Percentiles rank a stretch among this genome's conserved stretches.
Conservation (phyloP, 2,113 vertebrate species). For the Nothobranchius furzeri region DNA sequence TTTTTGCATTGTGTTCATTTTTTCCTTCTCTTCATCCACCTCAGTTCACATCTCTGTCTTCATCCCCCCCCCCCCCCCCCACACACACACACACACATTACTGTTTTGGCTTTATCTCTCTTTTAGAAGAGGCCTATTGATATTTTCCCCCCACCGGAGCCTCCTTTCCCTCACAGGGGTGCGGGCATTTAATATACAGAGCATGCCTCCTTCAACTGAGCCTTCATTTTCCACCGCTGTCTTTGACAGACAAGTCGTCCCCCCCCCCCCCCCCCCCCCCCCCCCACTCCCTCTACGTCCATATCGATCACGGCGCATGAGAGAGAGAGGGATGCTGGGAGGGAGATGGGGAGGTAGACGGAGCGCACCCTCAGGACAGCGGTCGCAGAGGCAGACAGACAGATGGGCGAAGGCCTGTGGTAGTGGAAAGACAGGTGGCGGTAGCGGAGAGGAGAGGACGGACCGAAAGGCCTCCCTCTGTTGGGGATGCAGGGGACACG, state of each 20-base stretch:
- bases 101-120: conserved; percentile 64
- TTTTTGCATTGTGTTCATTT: conserved; percentile 20
- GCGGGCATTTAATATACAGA: conserved; percentile 79
- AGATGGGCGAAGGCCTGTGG: conserved; percentile 60
- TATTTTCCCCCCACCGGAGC: conserved; percentile 62
- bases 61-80: conserved; percentile 15
- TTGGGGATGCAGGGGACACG: conserved; percentile 68
- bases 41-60: conserved; percentile 18
- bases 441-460: conserved; percentile 26
- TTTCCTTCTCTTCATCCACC: conserved; percentile 32
- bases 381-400: conserved; percentile 66
- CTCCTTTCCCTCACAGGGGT: conserved; percentile 55
- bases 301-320: conserved; percentile 77
- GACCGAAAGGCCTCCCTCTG: conserved; percentile 71
- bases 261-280: conserved; percentile 57
- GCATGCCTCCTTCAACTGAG: conserved; percentile 77
- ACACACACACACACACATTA: no score
- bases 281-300: conserved; percentile 71
- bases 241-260: conserved; percentile 76
- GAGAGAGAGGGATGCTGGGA: conserved; percentile 59
- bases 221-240: conserved; percentile 75
- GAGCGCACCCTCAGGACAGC: conserved; percentile 71
- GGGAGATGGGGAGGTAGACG: conserved; percentile 48
- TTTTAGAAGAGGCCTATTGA: conserved; percentile 72
- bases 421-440: conserved; percentile 41